A percentile compares a stretch with the other conserved stretches of the same genome.
Conservation (phyloP, 2,888 invertebrate species). For the Dysmachus trigonus region DNA sequence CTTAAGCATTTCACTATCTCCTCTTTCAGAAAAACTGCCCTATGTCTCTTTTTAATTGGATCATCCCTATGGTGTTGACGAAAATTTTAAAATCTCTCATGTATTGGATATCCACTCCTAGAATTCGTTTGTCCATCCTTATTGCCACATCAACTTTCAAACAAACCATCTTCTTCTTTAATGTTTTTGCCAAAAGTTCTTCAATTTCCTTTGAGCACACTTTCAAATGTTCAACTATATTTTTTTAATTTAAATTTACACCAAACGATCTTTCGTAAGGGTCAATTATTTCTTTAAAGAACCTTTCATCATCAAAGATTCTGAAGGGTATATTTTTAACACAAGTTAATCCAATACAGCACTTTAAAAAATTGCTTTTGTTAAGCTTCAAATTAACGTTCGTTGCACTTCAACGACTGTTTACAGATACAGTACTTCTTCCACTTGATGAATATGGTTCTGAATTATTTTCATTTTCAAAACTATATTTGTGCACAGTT, state of each 20-base stretch:
- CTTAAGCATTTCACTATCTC: conserved; percentile 40
- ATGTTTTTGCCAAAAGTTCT: conserved; percentile 43
- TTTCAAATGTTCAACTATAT: too few species aligned
- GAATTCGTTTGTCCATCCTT: conserved; percentile 33
- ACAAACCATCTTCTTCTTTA: conserved; percentile 31
- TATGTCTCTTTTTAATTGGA: conserved; percentile 36
- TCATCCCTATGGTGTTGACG: conserved; percentile 40
- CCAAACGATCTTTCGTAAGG: conserved; percentile 36
- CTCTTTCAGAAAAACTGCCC: conserved; percentile 32
- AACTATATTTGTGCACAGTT: background rate
- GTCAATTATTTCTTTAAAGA: conserved; percentile 35
- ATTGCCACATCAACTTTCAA: conserved; percentile 47
- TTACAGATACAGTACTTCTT: background rate
- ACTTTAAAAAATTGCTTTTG: conserved; percentile 38
- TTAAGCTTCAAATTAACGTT: background rate
- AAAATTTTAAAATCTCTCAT: conserved; percentile 45
- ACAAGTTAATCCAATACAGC: conserved; percentile 30
- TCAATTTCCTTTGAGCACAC: background rate
- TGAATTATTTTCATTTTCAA: background rate
- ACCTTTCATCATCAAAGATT: conserved; percentile 31
- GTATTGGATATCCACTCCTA: conserved; percentile 47
- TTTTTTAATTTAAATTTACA: conserved; percentile 41
- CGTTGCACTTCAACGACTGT: background rate
- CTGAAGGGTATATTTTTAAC: conserved; percentile 42
- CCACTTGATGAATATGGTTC: background rate